These are phyloP conservation scores for Rhizoglyphus robini DNA, from an alignment of 1,140 invertebrate genomes.

Conservation along the genomic window DNA sequence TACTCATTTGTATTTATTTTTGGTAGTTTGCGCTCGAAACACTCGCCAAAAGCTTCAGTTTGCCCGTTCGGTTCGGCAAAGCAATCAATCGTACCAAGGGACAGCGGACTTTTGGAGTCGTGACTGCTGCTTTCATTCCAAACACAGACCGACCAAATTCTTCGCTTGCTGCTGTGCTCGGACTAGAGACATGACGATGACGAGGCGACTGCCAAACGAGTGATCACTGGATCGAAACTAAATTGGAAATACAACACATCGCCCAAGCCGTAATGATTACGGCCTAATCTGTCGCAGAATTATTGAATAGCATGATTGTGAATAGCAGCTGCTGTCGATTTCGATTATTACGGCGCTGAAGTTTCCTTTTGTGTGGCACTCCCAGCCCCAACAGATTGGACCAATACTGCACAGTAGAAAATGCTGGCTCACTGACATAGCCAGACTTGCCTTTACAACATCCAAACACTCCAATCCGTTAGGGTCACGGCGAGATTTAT, in stretches of 20 bases:
- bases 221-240: constrained; percentile 14
- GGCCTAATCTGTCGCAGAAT: constrained; percentile 11
- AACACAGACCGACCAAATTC: background rate
- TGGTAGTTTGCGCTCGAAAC: background rate
- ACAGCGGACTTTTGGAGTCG: too few species aligned
- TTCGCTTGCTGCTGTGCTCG: constrained; percentile 1
- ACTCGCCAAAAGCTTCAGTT: background rate
- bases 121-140: background rate
- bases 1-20: constrained; percentile 8
- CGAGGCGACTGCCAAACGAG: background rate
- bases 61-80: background rate
- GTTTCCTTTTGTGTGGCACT: background rate
- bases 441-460: background rate
- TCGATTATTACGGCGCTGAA: background rate
- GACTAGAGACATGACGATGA: background rate
- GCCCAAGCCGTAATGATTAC: constrained; percentile 1
- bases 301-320: constrained; percentile 6
- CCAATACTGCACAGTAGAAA: background rate
- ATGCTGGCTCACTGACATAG: background rate
- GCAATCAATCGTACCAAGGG: too few species aligned
- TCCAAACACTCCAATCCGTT: background rate
- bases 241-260: constrained; percentile 14
- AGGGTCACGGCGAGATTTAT: constrained; percentile 12
- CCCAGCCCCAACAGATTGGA: constrained; percentile 3
- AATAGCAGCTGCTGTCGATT: background rate